Evolutionary conservation across 2,113 vertebrate genomes (phyloP).

Genomic region (Rutilus rutilus): DNA sequence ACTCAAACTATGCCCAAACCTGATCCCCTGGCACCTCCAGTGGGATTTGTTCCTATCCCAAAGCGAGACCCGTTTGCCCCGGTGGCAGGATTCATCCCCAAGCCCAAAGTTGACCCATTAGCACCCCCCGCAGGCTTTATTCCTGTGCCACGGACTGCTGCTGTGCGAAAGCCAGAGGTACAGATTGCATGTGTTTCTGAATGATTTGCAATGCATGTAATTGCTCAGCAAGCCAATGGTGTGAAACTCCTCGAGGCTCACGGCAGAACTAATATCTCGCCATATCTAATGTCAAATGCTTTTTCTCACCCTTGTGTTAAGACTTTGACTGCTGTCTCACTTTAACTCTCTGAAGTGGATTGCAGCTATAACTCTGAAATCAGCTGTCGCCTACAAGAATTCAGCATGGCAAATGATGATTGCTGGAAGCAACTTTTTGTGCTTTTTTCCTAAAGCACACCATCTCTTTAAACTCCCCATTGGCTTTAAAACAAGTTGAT

Average conservation of each 20-base stretch:
- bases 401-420: neutral
- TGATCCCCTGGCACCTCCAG: slow-evolving; percentile 54
- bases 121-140: slow-evolving; percentile 75
- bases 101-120: slow-evolving; percentile 68
- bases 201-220: slow-evolving; percentile 51
- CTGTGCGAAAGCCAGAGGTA: slow-evolving; percentile 74
- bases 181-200: slow-evolving; percentile 41
- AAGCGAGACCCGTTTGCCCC: slow-evolving; percentile 64
- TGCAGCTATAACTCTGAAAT: neutral
- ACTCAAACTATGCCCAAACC: slow-evolving; percentile 51
- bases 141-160: slow-evolving; percentile 61
- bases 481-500: neutral
- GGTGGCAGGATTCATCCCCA: slow-evolving; percentile 72
- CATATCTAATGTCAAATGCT: too few species aligned
- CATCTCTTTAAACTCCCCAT: neutral
- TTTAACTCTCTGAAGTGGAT: neutral
- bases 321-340: neutral
- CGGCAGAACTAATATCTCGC: slow-evolving; percentile 7
- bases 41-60: slow-evolving; percentile 50
- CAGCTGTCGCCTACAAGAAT: neutral
- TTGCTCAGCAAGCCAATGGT: neutral
- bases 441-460: neutral
- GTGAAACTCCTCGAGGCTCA: neutral
- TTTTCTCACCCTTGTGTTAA: neutral
- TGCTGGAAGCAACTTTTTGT: neutral